Evolutionary conservation across 2,797 vertebrate species (phyloP), one percentile per base, ranked within the genome.

Genomic region (Sebastes itinus): DNA sequence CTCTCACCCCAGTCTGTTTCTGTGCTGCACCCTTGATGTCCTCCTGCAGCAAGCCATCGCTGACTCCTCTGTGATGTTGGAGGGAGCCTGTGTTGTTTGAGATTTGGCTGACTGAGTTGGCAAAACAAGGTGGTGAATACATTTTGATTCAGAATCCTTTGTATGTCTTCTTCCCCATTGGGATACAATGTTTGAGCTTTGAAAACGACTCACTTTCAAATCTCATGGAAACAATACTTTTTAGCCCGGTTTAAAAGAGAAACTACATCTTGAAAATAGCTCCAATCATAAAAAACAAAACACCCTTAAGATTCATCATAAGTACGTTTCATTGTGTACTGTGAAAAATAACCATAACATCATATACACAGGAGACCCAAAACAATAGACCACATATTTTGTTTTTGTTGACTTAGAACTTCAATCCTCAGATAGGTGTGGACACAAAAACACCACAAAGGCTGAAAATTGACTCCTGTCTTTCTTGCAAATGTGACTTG

Each of bases 401-500:
- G 91, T 92, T 94, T 92, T 94, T 92, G 89, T 94, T 93, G 91
- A 92, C 91, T 94, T 88, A 74, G 90, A 92, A 93, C 92, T 92
- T 92, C 88, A 91, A 90, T 89, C 84, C 88, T 91, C 80, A 90
- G 88, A 94, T 94, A 92, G 93, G 92, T 92, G 86, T 70, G 93
- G 91, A 90, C 88, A 85, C 91, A 92, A 92, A 93, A 92, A 85
- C 92, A 87, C 73, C 87, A 94, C 91, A 94, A 95, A 95, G 92
- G 89, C 89, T 86, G 86, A 88, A 93, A 91, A 94, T 92, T 93
- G 93, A 95, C 93, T 95, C 91, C 94, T 94, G 92, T 94, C 90
- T 93, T 93, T 93, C 91, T 93, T 91, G 89, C 90, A 90, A 93
- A 95, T 96, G 92, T 95, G 93, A 96, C 94, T 96, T 94, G 94